Percentiles rank a stretch among this genome's conserved stretches.
Evolutionary conservation across 2,888 invertebrate genomes (phyloP).

Genomic region (Agrotis clavis): DNA sequence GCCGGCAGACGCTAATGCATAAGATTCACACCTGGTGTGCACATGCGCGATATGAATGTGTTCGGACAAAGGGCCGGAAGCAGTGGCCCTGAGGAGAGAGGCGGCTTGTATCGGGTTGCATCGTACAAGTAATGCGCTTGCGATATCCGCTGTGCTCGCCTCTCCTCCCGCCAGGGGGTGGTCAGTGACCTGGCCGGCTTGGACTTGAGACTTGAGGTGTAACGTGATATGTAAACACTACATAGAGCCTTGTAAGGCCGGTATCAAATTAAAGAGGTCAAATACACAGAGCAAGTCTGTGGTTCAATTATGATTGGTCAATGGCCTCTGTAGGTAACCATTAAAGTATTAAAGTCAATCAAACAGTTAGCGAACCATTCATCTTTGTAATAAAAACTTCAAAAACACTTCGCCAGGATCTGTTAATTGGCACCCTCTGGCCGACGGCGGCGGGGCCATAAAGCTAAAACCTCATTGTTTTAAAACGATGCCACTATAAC

Average conservation of each 20-base stretch:
- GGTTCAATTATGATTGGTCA: constrained; percentile 16
- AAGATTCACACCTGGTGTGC: constrained; percentile 30
- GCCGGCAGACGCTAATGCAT: constrained; percentile 9
- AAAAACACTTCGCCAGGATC: neutral
- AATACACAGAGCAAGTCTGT: constrained; percentile 23
- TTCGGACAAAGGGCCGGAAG: constrained; percentile 45
- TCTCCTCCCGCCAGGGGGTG: constrained; percentile 10
- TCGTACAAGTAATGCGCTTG: constrained; percentile 26
- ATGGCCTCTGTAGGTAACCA: constrained; percentile 5
- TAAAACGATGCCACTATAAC: constrained; percentile 35
- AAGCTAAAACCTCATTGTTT: constrained; percentile 33
- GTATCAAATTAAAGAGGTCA: constrained; percentile 47
- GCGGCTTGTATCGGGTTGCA: constrained; percentile 26
- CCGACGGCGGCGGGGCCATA: constrained; percentile 5
- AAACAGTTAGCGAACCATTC: constrained; percentile 22
- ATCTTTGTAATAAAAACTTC: constrained; percentile 20
- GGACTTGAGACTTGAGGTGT: constrained; percentile 30
- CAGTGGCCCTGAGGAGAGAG: constrained; percentile 17
- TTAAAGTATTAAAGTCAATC: constrained; percentile 35
- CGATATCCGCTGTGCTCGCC: constrained; percentile 36
- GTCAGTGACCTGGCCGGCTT: constrained; percentile 42
- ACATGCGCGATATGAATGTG: neutral
- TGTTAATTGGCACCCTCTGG: constrained; percentile 30
- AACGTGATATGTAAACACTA: constrained; percentile 35
- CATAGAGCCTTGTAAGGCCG: constrained; percentile 15